A percentile compares a stretch with the other conserved stretches of the same genome.
Evolutionary conservation across 2,888 invertebrate genomes (phyloP).

Genomic region (Eupithecia centaureata): DNA sequence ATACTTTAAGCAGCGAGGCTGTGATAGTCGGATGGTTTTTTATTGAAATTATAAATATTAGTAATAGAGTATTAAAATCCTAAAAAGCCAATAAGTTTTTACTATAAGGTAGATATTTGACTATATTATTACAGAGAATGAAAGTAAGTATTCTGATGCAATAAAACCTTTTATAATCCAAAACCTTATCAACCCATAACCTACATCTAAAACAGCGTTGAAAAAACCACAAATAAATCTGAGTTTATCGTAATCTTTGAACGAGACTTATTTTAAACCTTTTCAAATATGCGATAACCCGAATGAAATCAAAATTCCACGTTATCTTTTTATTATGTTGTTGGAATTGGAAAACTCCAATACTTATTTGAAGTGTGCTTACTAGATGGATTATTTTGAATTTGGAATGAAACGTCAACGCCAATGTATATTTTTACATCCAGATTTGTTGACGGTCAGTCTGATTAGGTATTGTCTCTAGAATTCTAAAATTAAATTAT

Average conservation of each 20-base stretch:
- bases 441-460: background rate
- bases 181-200: constrained; percentile 32
- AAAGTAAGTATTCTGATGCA: background rate
- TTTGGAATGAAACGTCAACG: background rate
- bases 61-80: too few species aligned
- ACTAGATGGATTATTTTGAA: background rate
- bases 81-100: too few species aligned
- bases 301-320: constrained; percentile 21
- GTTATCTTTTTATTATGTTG: constrained; percentile 23
- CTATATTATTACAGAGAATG: too few species aligned
- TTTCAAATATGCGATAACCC: constrained; percentile 25
- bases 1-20: background rate
- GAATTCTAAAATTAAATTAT: background rate
- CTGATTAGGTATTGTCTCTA: too few species aligned
- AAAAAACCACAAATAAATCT: constrained; percentile 58
- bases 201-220: constrained; percentile 49
- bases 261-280: constrained; percentile 44
- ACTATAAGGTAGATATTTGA: background rate
- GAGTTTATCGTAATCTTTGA: constrained; percentile 56
- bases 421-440: background rate
- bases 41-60: too few species aligned
- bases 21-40: too few species aligned
- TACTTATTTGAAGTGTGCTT: background rate
- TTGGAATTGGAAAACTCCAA: constrained; percentile 13
- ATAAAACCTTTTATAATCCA: background rate